phyloP scores from a whole-genome alignment of 2,113 vertebrate genomes.

The Engraulis encrasicolus region DNA sequence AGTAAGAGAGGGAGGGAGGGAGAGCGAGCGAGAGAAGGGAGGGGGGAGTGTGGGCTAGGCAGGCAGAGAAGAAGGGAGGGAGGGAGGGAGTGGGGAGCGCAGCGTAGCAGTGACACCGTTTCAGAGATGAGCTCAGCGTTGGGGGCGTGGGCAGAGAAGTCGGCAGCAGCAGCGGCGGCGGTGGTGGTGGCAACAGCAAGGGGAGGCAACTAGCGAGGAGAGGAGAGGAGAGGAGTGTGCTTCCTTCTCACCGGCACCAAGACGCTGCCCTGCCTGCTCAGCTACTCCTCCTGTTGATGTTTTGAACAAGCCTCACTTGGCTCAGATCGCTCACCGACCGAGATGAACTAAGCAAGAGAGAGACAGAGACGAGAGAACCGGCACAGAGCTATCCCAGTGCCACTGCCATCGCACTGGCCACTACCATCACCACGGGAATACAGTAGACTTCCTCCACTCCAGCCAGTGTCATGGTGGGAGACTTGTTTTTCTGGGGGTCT shows the following conservation, averaged over 20 bases:
- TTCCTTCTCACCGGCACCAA: slow-evolving; percentile 39
- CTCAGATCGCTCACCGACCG: neutral
- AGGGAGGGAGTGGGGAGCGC: slow-evolving; percentile 31
- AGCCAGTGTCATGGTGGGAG: slow-evolving; percentile 74
- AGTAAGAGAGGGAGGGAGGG: slow-evolving; percentile 22
- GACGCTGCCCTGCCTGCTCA: too few relatives aligned
- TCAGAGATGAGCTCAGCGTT: slow-evolving; percentile 64
- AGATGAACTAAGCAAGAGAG: slow-evolving; percentile 70
- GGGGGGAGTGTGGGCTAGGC: neutral
- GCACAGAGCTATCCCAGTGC: too few relatives aligned
- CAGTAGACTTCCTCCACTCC: too few relatives aligned
- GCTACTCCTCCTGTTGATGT: slow-evolving; percentile 58
- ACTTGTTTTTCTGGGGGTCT: slow-evolving; percentile 77
- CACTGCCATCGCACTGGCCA: too few relatives aligned
- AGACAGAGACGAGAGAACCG: slow-evolving; percentile 31
- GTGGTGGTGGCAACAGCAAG: too few relatives aligned
- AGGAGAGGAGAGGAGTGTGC: slow-evolving; percentile 38
- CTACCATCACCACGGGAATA: too few relatives aligned
- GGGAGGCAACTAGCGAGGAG: too few relatives aligned
- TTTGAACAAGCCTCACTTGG: slow-evolving; percentile 59
- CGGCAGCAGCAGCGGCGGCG: slow-evolving; percentile 42
- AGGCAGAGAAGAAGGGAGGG: too few relatives aligned
- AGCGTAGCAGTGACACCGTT: slow-evolving; percentile 65
- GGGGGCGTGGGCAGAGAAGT: slow-evolving; percentile 30
- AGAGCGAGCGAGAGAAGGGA: slow-evolving; percentile 26